A percentile compares a stretch with the other conserved stretches of the same genome.
Evolutionary conservation across 2,888 invertebrate genomes (phyloP).

Genomic region (Aelia acuminata): DNA sequence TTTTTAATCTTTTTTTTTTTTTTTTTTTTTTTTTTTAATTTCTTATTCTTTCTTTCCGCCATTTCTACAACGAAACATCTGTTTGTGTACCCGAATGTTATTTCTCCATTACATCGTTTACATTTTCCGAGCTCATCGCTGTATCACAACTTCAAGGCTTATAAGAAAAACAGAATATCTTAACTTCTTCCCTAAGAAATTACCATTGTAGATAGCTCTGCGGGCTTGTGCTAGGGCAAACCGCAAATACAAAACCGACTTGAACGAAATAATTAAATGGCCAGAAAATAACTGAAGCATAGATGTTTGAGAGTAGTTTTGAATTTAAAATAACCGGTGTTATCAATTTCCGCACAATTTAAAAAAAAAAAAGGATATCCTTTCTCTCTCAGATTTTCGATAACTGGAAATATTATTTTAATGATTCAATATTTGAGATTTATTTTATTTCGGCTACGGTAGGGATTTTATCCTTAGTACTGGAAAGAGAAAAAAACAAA

Average conservation of each 20-base stretch:
- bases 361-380: no score
- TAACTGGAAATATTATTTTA: no score
- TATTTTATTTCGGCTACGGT: no score
- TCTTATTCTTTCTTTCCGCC: no score
- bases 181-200: constrained; percentile 11
- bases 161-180: constrained; percentile 21
- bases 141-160: constrained; percentile 16
- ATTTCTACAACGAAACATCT: background rate
- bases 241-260: background rate
- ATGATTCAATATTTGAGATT: no score
- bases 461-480: no score
- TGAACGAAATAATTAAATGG: constrained; percentile 9
- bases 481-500: no score
- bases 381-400: no score
- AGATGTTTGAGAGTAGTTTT: no score
- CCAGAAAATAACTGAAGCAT: background rate
- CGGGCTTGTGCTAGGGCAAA: background rate
- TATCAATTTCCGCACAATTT: no score
- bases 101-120: background rate
- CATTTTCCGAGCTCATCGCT: constrained; percentile 5
- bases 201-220: constrained; percentile 10
- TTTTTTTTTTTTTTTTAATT: no score
- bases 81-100: constrained; percentile 14
- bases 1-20: no score
- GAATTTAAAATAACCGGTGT: background rate